Percentiles rank a stretch among this genome's conserved stretches.
Evolutionary conservation across 2,888 invertebrate species (phyloP).

Genomic region (Lottia gigantea): DNA sequence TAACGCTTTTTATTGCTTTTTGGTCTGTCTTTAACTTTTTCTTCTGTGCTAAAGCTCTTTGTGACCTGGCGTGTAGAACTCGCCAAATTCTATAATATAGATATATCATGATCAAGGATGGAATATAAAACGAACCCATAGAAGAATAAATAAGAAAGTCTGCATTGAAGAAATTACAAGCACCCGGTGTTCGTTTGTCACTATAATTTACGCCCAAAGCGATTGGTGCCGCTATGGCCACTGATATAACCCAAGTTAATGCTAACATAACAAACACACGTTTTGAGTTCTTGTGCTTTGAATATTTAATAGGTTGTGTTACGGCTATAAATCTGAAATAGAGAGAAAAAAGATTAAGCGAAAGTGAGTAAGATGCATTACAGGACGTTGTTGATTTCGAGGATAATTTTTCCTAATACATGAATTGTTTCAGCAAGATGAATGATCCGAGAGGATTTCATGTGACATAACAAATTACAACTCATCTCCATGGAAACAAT

Average conservation of each 20-base stretch:
- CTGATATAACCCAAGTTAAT: conserved; percentile 94
- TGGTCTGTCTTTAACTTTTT: conserved; percentile 50
- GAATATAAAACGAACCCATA: conserved; percentile 97
- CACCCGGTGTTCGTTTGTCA: conserved; percentile 82
- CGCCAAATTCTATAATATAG: conserved; percentile 97
- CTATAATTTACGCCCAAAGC: conserved; percentile 95
- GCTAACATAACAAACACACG: conserved; percentile 95
- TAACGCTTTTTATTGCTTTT: conserved; percentile 52
- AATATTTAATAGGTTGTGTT: conserved; percentile 98
- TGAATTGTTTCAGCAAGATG: background rate
- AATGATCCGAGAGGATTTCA: too few species aligned
- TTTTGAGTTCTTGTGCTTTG: conserved; percentile 89
- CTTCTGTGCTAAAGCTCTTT: conserved; percentile 45
- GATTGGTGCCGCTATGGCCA: conserved; percentile 95
- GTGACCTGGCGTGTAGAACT: conserved; percentile 73
- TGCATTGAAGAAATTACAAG: conserved; percentile 96
- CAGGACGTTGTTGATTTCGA: background rate
- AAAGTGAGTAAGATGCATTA: background rate
- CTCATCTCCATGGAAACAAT: too few species aligned
- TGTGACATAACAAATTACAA: too few species aligned
- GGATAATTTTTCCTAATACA: background rate
- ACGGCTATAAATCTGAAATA: conserved; percentile 93
- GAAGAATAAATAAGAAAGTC: conserved; percentile 99
- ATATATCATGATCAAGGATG: conserved; percentile 97
- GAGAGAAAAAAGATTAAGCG: conserved; percentile 12